Evolutionary conservation across 2,888 invertebrate genomes (phyloP).

Genomic region (Callimorpha dominula): DNA sequence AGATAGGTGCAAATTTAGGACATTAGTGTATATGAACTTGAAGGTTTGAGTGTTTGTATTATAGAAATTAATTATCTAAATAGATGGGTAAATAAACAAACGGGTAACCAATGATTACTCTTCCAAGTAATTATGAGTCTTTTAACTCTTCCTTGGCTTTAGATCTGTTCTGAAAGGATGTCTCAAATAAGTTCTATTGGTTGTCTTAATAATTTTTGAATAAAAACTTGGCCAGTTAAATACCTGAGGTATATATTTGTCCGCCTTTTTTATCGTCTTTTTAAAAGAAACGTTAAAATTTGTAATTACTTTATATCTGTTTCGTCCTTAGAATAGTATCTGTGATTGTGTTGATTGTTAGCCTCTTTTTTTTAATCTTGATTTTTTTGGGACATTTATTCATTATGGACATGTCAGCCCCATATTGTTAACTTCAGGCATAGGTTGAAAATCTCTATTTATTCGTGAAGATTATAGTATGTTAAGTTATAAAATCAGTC

Average conservation of each 20-base stretch:
- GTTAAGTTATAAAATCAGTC: background rate
- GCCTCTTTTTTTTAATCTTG: background rate
- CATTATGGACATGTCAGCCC: background rate
- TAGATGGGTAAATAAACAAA: too few species aligned
- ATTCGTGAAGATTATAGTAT: background rate
- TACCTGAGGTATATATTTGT: background rate
- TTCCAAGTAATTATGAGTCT: background rate
- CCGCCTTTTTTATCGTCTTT: background rate
- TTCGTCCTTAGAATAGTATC: too few species aligned
- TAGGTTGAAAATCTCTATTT: background rate
- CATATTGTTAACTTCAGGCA: background rate
- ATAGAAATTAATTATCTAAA: background rate
- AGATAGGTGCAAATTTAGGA: constrained; percentile 1
- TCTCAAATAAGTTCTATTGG: too few species aligned
- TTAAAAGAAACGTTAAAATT: too few species aligned
- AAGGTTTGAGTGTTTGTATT: background rate
- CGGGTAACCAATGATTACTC: too few species aligned
- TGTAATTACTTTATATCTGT: too few species aligned
- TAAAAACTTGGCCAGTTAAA: background rate
- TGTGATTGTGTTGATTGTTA: background rate
- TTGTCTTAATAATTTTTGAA: too few species aligned
- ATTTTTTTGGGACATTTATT: too few species aligned
- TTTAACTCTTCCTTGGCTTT: background rate
- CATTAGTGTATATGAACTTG: background rate
- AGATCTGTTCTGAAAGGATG: background rate